These are phyloP conservation scores for Synergus gifuensis DNA, from an alignment of 2,888 invertebrate genomes.

Conservation along the genomic window DNA sequence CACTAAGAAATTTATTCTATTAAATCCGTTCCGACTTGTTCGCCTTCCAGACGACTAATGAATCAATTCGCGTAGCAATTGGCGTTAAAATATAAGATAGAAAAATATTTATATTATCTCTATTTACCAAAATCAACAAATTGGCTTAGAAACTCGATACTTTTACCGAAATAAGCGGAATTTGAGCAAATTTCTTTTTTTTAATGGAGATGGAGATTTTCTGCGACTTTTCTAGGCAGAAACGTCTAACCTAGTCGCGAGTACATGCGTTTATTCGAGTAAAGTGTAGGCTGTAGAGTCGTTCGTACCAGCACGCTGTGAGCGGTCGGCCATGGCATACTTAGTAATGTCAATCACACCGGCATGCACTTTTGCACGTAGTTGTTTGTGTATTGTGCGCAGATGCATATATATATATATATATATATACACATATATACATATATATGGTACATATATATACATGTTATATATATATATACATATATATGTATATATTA, in stretches of 20 bases:
- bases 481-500: background rate
- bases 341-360: slow-evolving; percentile 78
- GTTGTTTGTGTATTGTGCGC: slow-evolving; percentile 36
- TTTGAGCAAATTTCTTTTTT: background rate
- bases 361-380: slow-evolving; percentile 67
- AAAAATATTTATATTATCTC: background rate
- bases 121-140: background rate
- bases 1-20: background rate
- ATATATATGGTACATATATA: background rate
- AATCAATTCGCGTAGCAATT: background rate
- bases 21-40: background rate
- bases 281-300: slow-evolving; percentile 69
- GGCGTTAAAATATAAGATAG: background rate
- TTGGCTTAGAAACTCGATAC: background rate
- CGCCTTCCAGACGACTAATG: background rate
- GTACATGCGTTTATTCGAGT: slow-evolving; percentile 60
- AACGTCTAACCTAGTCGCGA: slow-evolving; percentile 54
- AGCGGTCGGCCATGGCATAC: slow-evolving; percentile 78
- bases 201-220: slow-evolving; percentile 41
- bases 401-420: background rate
- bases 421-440: background rate
- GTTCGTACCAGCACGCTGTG: slow-evolving; percentile 71
- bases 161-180: background rate
- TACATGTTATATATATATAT: background rate
- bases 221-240: slow-evolving; percentile 52